Evolutionary conservation across 2,113 vertebrate genomes (phyloP), one percentile per base, ranked within the genome.

Genomic region (Cairina moschata): DNA sequence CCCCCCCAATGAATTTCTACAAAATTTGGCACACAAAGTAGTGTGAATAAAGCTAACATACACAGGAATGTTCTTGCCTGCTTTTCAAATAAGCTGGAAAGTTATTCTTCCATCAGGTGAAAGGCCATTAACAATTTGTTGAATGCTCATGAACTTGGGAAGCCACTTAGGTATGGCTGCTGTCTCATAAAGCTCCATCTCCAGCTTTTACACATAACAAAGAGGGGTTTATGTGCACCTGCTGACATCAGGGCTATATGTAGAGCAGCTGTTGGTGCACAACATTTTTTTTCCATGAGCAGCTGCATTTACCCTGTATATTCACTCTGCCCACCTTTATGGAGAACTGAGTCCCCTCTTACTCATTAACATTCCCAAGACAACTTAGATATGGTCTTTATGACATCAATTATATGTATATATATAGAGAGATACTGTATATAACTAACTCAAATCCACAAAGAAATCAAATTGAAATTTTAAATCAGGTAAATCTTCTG

Each of bases 301-400:
- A 92, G 93, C 88, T 92, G 83, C 91, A 54, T 79, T 93, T 92
- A 83, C 44, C 32, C 89, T 66, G 13, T 50, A 66, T 55, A 83
- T 80, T 83, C 72, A 23, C 60, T 69, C 50, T 88, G 76, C 73
- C 38, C 50, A 56, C 59, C 76, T 80, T 83, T 77, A 67, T 66
- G 55, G 44, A 31, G 44, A 88, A 62, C 17, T 58, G 17, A 62
- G 36, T 78, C 73, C 56, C 25, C 17, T 23, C 46, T 81, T 63
- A 54, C 44, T 76, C 80, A 66, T 83, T 81, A 92, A 71, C 31
- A 13, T 71, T 83, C 23, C 76, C 44, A 74, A 71, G 16, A 25
- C 9, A 36, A 83, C 74, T 96, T 88, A 77, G 86, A 59, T 86
- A 54, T 20, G 46, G 52, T 66, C 36, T 59, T 81, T 55, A 58